A percentile compares a stretch with the other conserved stretches of the same genome.
These are phyloP conservation scores for Colius striatus DNA, from an alignment of 2,113 vertebrate genomes.

Conservation along the genomic window DNA sequence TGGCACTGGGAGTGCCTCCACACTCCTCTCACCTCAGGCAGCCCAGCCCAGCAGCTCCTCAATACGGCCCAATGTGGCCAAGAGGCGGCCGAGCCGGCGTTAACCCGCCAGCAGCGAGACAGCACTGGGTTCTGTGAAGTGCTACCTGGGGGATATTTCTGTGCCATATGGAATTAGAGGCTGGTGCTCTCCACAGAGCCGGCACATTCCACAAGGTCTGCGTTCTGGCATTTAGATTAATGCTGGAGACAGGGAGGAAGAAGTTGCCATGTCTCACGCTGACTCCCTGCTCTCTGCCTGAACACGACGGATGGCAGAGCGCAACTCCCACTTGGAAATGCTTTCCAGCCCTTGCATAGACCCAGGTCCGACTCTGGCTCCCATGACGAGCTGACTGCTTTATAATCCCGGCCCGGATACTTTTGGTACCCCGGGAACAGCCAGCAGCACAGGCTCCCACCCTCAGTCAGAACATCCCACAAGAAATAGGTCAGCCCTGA, in stretches of 20 bases:
- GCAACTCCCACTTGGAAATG: constrained; percentile 69
- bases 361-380: not conserved
- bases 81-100: not conserved
- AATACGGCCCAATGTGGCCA: accelerated
- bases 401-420: not conserved
- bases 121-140: not conserved
- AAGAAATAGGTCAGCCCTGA: not conserved
- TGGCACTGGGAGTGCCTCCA: not conserved
- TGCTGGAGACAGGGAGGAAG: constrained; percentile 76
- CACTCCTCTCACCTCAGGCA: not conserved
- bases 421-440: not conserved
- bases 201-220: constrained; percentile 74
- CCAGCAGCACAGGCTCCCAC: accelerated
- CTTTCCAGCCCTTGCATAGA: constrained; percentile 34
- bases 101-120: constrained; percentile 1
- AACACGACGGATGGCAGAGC: constrained; percentile 49
- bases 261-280: constrained; percentile 62
- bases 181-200: constrained; percentile 60
- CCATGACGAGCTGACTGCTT: not conserved
- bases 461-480: not conserved
- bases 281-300: constrained; percentile 57
- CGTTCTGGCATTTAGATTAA: constrained; percentile 75
- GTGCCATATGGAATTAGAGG: constrained; percentile 72
- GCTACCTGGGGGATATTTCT: constrained; percentile 75
- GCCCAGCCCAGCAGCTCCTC: not conserved